Base-by-base conservation (phyloP, 64 coral and sea anemone species). In the Cladopsammia gracilis region DNA sequence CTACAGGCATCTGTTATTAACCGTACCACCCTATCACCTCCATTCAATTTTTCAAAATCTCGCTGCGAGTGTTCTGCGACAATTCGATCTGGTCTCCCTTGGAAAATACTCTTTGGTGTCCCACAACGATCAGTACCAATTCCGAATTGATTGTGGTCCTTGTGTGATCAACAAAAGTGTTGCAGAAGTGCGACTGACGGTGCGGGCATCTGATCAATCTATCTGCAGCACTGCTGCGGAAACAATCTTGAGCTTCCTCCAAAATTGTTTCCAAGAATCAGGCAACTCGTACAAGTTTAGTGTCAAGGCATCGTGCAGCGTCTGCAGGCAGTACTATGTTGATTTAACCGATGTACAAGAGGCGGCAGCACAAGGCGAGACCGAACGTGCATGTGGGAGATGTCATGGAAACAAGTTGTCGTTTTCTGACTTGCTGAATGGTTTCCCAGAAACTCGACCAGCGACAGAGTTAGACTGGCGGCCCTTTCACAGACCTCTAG, bases 121-220 rank as follows among this genome's bases (percentile, higher is more conserved):
- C 53, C 44, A 85, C 58, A 59, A 49, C 45, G 58, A 85, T 73
- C 66, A 58, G 1, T 85, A 60, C 10, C 56, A 92, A 15, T 84
- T 6, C 15, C 80, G 90, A 44, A 60, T 92, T 44, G 90, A 92
- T 22, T 83, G 71, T 73, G 90, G 90, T 20, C 90, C 90, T 13
- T 92, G 69, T 46, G 20, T 76, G 16, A 26, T 85, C 47, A 85
- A 92, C 53, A 75, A 74, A 19, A 62, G n/a, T 73, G 71, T 83
- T 6, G 14, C 70, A 48, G 79, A 92, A 57, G 48, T 92, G 25
- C 79, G 90, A 5, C 8, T 92, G 10, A 66, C 47, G 12, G 25
- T 92, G 25, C 69, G 81, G 34, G 67, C 79, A 3, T 7, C 18
- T 4, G 70, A 58, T 62, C 51, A 92, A 76, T 26, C 59, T 22